phyloP scores from a whole-genome alignment of 2,113 vertebrate species.

The Apeltes quadracus region DNA sequence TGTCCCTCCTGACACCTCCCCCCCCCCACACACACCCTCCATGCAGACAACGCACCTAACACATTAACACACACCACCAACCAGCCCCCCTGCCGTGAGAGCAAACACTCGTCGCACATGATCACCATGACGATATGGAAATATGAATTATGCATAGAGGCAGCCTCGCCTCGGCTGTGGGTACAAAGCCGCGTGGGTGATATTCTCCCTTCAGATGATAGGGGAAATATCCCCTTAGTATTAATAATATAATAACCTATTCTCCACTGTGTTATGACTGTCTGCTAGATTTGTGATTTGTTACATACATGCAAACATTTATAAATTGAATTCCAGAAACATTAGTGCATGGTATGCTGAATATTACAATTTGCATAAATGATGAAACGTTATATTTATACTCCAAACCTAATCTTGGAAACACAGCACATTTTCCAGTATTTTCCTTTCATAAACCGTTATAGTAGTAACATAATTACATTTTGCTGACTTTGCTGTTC shows the following conservation, averaged over 20 bases:
- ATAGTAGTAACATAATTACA: constrained; percentile 48
- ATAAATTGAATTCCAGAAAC: constrained; percentile 31
- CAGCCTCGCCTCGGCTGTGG: constrained; percentile 66
- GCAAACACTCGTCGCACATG: constrained; percentile 75
- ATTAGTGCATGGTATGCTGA: constrained; percentile 19
- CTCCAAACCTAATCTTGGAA: constrained; percentile 37
- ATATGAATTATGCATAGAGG: constrained; percentile 79
- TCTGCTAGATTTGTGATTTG: constrained; percentile 38
- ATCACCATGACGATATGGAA: constrained; percentile 79
- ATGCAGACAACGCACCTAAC: constrained; percentile 9
- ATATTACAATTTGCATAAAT: constrained; percentile 33
- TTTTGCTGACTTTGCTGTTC: constrained; percentile 59
- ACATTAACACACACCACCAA: constrained; percentile 31
- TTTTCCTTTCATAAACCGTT: constrained; percentile 36
- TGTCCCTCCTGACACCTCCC: constrained; percentile 57
- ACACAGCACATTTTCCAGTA: constrained; percentile 22
- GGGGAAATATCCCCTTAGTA: constrained; percentile 71
- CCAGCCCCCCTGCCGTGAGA: constrained; percentile 70
- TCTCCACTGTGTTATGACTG: constrained; percentile 32
- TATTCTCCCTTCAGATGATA: constrained; percentile 68
- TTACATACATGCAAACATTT: constrained; percentile 13
- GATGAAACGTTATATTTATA: constrained; percentile 40
- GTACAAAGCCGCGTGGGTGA: constrained; percentile 73
- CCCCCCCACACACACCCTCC: constrained; percentile 15
- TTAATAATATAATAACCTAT: constrained; percentile 73